phyloP scores from a whole-genome alignment of 1,140 invertebrate species.

The Zaprionus taronus region DNA sequence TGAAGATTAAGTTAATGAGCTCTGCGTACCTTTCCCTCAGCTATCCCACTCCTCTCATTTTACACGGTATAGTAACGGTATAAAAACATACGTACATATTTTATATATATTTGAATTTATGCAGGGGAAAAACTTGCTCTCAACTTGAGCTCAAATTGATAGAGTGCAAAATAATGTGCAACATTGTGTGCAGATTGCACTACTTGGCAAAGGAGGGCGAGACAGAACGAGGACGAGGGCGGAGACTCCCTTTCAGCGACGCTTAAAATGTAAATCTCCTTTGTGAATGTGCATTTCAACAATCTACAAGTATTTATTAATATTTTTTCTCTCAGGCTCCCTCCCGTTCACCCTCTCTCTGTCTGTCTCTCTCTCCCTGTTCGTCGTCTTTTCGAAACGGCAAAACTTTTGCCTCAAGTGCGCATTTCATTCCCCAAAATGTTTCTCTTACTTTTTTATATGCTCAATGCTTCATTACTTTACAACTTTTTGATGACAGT shows the following conservation, averaged over 20 bases:
- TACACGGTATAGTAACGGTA: slow-evolving; percentile 5
- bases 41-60: neutral
- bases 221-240: neutral
- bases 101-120: slow-evolving; percentile 18
- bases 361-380: slow-evolving; percentile 54
- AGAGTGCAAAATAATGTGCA: slow-evolving; percentile 74
- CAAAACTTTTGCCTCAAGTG: slow-evolving; percentile 63
- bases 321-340: slow-evolving; percentile 17
- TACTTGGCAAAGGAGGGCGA: neutral
- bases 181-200: slow-evolving; percentile 47
- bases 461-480: slow-evolving; percentile 75
- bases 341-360: slow-evolving; percentile 24
- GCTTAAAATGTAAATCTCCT: slow-evolving; percentile 59
- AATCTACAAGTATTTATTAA: slow-evolving; percentile 55
- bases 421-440: slow-evolving; percentile 49
- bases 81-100: neutral
- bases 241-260: slow-evolving; percentile 18
- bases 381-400: slow-evolving; percentile 40
- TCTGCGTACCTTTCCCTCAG: neutral
- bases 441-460: slow-evolving; percentile 53
- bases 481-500: slow-evolving; percentile 82
- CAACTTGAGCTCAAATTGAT: slow-evolving; percentile 52
- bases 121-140: slow-evolving; percentile 33
- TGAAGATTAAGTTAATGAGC: neutral
- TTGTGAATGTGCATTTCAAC: slow-evolving; percentile 51